Evolutionary conservation across 2,113 vertebrate genomes (phyloP), one percentile per base, ranked within the genome.

Genomic region (Salvelinus namaycush): DNA sequence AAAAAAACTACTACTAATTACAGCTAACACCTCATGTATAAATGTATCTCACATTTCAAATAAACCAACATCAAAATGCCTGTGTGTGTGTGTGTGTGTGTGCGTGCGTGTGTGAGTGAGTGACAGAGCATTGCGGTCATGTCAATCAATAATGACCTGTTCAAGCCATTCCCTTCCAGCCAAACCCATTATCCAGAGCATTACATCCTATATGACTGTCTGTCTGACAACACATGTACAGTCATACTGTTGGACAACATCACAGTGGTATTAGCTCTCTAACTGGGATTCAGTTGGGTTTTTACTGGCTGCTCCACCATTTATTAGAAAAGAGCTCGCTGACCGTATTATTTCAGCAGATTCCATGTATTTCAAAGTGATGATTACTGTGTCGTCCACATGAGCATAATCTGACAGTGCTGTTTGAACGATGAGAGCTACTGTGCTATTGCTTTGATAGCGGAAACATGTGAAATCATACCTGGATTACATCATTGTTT

Each of bases 31-130:
- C 27, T 27, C 27, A 27, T 27, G 27, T 27, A 27, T 27, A 27
- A 27, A 27, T 27, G 27, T 27, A 27, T 27, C 27, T 27, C 27
- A 27, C 27, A 27, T 27, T 27, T 27, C 27, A 27, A 27, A 27
- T 27, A 27, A 27, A 27, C 27, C 27, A 27, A 27, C 27, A 2
- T 27, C 27, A 27, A 27, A 27, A 27, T 27, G 27, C 2, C 27
- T 27, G 27, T 27, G 27, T 39, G 34, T 39, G 39, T 11, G 39
- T 2, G 39, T 2, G 39, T 2, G 8, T 8, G 7, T 9, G 39
- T 0, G 7, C 2, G 7, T 11, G 39, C 0, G 8, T 9, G 8
- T 0, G 39, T 44, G 39, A 1, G 8, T 44, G 8, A 0, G 9
- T 11, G 39, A 7, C 34, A 6, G 34, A 34, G 5, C 34, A 34